phyloP scores from a whole-genome alignment of 2,888 invertebrate species.

The Drosophila sordidula region DNA sequence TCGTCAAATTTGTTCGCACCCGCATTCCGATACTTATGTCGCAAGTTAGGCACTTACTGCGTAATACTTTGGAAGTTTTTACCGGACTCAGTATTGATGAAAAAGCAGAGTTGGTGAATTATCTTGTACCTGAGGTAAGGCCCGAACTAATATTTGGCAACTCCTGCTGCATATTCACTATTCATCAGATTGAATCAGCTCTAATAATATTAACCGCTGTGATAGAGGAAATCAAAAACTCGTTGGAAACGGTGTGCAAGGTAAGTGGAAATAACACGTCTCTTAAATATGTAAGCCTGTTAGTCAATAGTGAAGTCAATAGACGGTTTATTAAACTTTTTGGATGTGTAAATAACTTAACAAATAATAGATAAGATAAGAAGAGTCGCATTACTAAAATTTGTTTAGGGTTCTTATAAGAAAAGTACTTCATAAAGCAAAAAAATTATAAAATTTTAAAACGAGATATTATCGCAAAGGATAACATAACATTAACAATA shows the following conservation, averaged over 20 bases:
- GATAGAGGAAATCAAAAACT: constrained; percentile 87
- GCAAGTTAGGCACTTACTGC: constrained; percentile 87
- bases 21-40: constrained; percentile 88
- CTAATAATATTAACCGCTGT: constrained; percentile 87
- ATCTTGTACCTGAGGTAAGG: constrained; percentile 88
- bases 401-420: no score
- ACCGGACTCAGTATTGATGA: constrained; percentile 87
- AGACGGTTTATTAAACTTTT: no score
- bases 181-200: constrained; percentile 87
- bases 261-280: constrained; percentile 54
- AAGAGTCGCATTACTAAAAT: no score
- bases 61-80: constrained; percentile 87
- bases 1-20: constrained; percentile 88
- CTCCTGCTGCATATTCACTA: no score
- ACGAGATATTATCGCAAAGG: no score
- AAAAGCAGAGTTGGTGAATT: constrained; percentile 88
- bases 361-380: no score
- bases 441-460: no score
- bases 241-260: constrained; percentile 87
- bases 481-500: no score
- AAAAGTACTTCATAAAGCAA: no score
- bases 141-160: not conserved
- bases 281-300: no score
- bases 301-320: no score
- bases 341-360: no score